Base-by-base conservation (phyloP, 2,888 invertebrate genomes). In the Mactromeris polynyma region DNA sequence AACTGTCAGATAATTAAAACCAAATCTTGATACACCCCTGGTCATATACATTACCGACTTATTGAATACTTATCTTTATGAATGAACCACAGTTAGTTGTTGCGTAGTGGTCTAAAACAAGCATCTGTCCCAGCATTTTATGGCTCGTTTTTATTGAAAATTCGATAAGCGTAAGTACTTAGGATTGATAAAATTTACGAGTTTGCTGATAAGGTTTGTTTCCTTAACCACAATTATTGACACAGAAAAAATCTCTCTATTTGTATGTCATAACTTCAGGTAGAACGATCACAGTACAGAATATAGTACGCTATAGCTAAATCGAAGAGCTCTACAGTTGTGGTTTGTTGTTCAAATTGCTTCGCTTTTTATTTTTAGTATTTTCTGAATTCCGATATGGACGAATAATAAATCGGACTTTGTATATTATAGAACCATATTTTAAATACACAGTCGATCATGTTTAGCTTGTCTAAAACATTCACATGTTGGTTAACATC, bases 131-230 rank as follows among this genome's bases (percentile, higher is more conserved):
- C 80, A n/a, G 26, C 46, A 40, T 21, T 81, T 81, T 40, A 83
- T 64, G 36, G 42, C 31, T n/a, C 64, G n/a, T 58, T 77, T 83
- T 83, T 83, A 83, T 83, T 83, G 83, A 46, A 83, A 46, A 77
- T 36, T 83, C 83, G 83, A 77, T 83, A 77, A 83, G 38, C 19
- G 54, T 36, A 85, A 85, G 85, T 85, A 79, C 54, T 40, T 26
- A 51, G 33, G 73, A 87, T 58, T 87, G 86, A 87, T 87, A 87
- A 87, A 31, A 82, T 83, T 77, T 82, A 78, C 81, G 36, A 77
- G 46, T 86, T 81, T 26, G 54, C 85, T 83, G 89, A 89, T 89
- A 89, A 86, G 73, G 51, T 85, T 79, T 86, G 83, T 83, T 78
- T 79, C 42, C 54, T 77, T 51, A 64, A n/a, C 54, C 33, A 26